Evolutionary conservation across 2,113 vertebrate genomes (phyloP).

Genomic region (Gnathonemus echidnorhynchus): DNA sequence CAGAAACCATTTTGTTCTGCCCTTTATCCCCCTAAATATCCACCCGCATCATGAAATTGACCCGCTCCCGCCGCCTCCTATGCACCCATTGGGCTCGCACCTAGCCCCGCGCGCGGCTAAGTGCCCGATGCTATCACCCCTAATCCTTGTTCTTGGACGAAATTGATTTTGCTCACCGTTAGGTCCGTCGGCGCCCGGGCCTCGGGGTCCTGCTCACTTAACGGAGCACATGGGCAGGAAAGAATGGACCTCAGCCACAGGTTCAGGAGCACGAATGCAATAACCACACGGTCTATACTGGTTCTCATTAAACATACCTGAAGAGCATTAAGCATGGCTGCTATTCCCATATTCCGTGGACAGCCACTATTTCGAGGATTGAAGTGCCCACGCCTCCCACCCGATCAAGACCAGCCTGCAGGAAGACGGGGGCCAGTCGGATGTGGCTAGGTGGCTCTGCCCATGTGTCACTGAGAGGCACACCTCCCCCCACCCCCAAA

Average conservation of each 20-base stretch:
- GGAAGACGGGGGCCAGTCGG: neutral
- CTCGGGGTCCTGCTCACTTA: conserved; percentile 76
- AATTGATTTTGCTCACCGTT: conserved; percentile 68
- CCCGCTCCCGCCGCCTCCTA: conserved; percentile 71
- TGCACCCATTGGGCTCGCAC: conserved; percentile 72
- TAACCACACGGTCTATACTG: neutral
- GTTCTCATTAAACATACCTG: neutral
- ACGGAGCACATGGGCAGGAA: conserved; percentile 41
- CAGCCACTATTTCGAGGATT: neutral
- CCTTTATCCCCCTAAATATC: conserved; percentile 80
- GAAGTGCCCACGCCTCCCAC: neutral
- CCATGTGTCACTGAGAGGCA: neutral
- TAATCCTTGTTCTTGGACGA: conserved; percentile 82
- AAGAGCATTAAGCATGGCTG: neutral
- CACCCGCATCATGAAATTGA: conserved; percentile 80
- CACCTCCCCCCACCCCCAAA: conserved; percentile 2
- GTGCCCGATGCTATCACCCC: conserved; percentile 89
- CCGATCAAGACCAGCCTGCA: neutral
- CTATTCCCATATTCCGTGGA: neutral
- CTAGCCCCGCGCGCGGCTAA: conserved; percentile 83
- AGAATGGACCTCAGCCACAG: neutral
- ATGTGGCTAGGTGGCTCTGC: neutral
- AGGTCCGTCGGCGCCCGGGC: conserved; percentile 45
- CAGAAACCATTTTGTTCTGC: conserved; percentile 67
- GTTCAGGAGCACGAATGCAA: neutral